Evolutionary conservation across 2,113 vertebrate species (phyloP).

Genomic region (Perccottus glenii): DNA sequence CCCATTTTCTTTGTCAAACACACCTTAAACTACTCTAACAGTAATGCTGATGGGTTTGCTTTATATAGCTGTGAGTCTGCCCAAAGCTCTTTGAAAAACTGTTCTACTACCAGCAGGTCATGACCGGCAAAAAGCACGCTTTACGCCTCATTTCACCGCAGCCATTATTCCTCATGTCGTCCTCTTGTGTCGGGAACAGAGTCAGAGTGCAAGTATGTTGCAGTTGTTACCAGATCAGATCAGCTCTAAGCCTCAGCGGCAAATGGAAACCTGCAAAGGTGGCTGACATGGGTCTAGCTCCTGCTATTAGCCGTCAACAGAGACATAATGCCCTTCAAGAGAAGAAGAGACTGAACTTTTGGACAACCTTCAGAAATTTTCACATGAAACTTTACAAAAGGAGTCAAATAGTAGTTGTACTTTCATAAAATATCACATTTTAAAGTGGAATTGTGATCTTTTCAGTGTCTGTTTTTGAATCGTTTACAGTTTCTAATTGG

Average conservation of each 20-base stretch:
- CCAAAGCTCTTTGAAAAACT: slow-evolving; percentile 30
- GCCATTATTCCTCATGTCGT: slow-evolving; percentile 44
- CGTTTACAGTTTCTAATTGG: too few species aligned
- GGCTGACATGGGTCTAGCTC: not conserved
- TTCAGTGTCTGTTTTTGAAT: too few species aligned
- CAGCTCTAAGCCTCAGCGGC: not conserved
- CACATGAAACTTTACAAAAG: too few species aligned
- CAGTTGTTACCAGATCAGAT: slow-evolving; percentile 14
- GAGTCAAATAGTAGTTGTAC: too few species aligned
- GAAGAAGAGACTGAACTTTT: too few species aligned
- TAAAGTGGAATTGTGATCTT: too few species aligned
- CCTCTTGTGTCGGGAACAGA: slow-evolving; percentile 24
- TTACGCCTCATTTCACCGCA: slow-evolving; percentile 52
- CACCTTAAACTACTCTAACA: slow-evolving; percentile 5
- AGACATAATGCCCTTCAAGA: not conserved
- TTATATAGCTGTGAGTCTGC: slow-evolving; percentile 18
- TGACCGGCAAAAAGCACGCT: slow-evolving; percentile 35
- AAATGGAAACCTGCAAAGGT: slow-evolving; percentile 4
- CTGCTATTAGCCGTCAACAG: not conserved
- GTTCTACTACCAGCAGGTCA: slow-evolving; percentile 50
- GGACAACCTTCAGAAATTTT: too few species aligned
- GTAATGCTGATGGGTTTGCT: slow-evolving; percentile 19
- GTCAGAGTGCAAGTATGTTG: not conserved
- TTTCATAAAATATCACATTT: too few species aligned
- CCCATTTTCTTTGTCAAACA: slow-evolving; percentile 6